Evolutionary conservation across 2,113 vertebrate species (phyloP), one percentile per base, ranked within the genome.

Genomic region (Ciconia maguari): DNA sequence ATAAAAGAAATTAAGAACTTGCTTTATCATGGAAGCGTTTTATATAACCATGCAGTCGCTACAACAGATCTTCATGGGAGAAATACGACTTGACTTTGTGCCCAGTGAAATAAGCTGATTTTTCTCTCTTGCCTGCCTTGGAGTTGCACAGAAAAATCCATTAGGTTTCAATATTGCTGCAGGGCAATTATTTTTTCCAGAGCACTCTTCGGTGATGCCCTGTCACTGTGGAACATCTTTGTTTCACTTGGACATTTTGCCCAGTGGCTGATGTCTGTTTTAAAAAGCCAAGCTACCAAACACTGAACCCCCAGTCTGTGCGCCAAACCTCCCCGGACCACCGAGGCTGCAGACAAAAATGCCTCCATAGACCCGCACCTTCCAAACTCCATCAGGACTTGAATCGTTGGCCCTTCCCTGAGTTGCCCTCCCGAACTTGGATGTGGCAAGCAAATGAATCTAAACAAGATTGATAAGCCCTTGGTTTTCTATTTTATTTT

Each of bases 1-100:
- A 5, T 0, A 2, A 20, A 16, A 82, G 3, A 25, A 49, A 51
- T 0, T 0, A 3, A 62, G 9, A 52, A 19, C 7, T 9, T 4
- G 49, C 32, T 42, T 38, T 8, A 6, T 5, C 5, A 0, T 0
- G 4, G 29, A 7, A 49, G 11, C 4, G 3, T 34, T 48, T 15
- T 17, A 3, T 18, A 21, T 7, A 46, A 30, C 36, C 36, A 11
- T 0, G 9, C 13, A 6, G 57, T 5, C 0, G 2, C 86, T 46
- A 6, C 48, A 5, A 22, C 48, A 15, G 12, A 9, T 11, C 49
- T 68, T 44, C 5, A 0, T 0, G 15, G 60, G 49, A 83, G 12
- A 25, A n/a, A 38, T 0, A 20, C 0, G 0, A 19, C 58, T 3
- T 1, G 4, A n/a, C 18, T 15, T 36, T 75, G 34, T 20, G 29